Evolutionary conservation across 2,888 invertebrate genomes (phyloP).

Genomic region (Conus canariensis): DNA sequence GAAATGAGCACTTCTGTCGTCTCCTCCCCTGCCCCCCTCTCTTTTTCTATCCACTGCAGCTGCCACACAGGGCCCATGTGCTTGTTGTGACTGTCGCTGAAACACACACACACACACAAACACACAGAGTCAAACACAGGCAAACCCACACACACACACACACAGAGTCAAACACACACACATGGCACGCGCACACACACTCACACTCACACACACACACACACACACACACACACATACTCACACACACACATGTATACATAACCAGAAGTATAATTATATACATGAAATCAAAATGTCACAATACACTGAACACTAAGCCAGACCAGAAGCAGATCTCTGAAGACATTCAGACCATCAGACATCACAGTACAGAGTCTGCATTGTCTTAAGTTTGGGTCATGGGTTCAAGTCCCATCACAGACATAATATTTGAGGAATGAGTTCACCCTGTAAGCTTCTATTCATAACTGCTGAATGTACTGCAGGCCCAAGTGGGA

Average conservation of each 20-base stretch:
- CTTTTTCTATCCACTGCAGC: slow-evolving; percentile 78
- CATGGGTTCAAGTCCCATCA: too few species aligned
- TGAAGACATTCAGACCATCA: too few species aligned
- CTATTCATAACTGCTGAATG: too few species aligned
- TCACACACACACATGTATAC: background rate
- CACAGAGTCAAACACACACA: background rate
- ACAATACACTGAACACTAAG: background rate
- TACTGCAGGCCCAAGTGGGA: too few species aligned
- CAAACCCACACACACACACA: background rate
- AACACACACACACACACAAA: slow-evolving; percentile 12
- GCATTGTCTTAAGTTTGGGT: too few species aligned
- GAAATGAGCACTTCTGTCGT: slow-evolving; percentile 76
- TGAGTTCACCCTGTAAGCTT: too few species aligned
- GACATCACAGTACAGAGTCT: too few species aligned
- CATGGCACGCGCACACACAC: background rate
- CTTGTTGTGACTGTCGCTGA: slow-evolving; percentile 72
- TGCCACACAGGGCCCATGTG: slow-evolving; percentile 78
- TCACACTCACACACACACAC: slow-evolving; percentile 13
- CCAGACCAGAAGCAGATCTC: too few species aligned
- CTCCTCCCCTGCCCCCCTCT: slow-evolving; percentile 73
- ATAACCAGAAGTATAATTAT: background rate
- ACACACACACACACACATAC: slow-evolving; percentile 31
- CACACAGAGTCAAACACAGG: background rate
- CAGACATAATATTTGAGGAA: too few species aligned
- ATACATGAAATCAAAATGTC: background rate